phyloP scores from a whole-genome alignment of 1,140 invertebrate genomes.

The Pseudomyrmex dendroicus region DNA sequence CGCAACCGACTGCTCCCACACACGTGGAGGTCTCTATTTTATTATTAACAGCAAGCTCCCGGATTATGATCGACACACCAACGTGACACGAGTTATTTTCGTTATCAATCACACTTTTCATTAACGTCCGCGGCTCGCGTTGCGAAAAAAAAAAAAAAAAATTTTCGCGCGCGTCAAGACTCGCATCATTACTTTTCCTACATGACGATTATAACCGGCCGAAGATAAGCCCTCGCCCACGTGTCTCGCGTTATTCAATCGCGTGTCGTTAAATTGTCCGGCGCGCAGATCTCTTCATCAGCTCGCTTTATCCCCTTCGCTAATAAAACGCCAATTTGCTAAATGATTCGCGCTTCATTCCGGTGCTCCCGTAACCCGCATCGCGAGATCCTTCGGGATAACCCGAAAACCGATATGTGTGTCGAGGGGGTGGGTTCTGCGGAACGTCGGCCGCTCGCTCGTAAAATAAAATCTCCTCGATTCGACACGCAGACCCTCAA shows the following conservation, averaged over 20 bases:
- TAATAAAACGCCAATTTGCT: slow-evolving; percentile 42
- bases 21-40: not conserved
- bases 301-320: slow-evolving; percentile 6
- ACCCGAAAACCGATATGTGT: not conserved
- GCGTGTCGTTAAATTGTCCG: not conserved
- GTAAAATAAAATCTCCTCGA: slow-evolving; percentile 42
- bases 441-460: not conserved
- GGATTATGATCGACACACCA: slow-evolving; percentile 4
- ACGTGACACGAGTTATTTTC: not conserved
- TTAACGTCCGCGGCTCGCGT: not conserved
- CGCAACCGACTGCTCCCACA: not conserved
- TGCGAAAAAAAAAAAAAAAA: not conserved
- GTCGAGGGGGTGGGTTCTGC: not conserved
- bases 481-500: not conserved
- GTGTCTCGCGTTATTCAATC: slow-evolving; percentile 33
- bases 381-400: slow-evolving; percentile 15
- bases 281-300: not conserved
- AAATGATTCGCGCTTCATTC: slow-evolving; percentile 38
- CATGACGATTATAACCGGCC: slow-evolving; percentile 16
- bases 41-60: not conserved
- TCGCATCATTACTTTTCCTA: not conserved
- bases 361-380: not conserved
- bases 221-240: slow-evolving; percentile 26
- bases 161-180: not conserved
- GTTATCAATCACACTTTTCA: not conserved